A percentile compares a stretch with the other conserved stretches of the same genome.
Conservation (phyloP, 2,888 invertebrate species). For the Drosophila mimetica region DNA sequence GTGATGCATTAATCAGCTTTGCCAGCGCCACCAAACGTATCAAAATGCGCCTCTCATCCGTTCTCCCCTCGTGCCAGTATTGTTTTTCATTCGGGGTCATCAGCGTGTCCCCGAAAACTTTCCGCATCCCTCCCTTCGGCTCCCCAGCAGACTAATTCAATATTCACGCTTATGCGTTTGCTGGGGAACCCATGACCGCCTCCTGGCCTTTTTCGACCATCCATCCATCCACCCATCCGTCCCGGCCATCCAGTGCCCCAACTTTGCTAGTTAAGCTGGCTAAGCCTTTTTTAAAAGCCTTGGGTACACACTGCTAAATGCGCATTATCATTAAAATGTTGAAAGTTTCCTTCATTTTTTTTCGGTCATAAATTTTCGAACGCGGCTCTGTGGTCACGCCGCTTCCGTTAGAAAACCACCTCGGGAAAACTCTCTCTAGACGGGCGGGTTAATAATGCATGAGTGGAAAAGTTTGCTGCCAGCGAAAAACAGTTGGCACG, state of each 20-base stretch:
- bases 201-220: background rate
- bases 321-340: slow-evolving; percentile 80
- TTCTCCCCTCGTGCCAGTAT: slow-evolving; percentile 6
- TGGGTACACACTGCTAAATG: slow-evolving; percentile 78
- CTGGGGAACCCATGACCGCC: slow-evolving; percentile 39
- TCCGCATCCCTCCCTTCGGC: slow-evolving; percentile 10
- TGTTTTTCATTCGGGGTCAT: slow-evolving; percentile 32
- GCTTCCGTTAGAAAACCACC: slow-evolving; percentile 55
- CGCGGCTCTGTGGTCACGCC: slow-evolving; percentile 44
- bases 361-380: slow-evolving; percentile 68
- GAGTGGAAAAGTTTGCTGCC: slow-evolving; percentile 50
- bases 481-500: slow-evolving; percentile 36
- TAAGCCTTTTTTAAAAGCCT: slow-evolving; percentile 79
- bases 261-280: slow-evolving; percentile 77
- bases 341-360: slow-evolving; percentile 62
- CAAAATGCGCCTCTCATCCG: slow-evolving; percentile 9
- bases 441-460: slow-evolving; percentile 70
- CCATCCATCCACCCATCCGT: slow-evolving; percentile 6
- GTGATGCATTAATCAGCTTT: slow-evolving; percentile 23
- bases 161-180: slow-evolving; percentile 71
- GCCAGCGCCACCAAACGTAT: slow-evolving; percentile 2
- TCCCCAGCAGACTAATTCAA: slow-evolving; percentile 62
- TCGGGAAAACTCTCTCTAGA: slow-evolving; percentile 36
- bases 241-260: slow-evolving; percentile 41
- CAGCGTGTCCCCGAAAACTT: slow-evolving; percentile 32